Percentiles rank a stretch among this genome's conserved stretches.
Conservation (phyloP, 2,113 vertebrate genomes). For the Microcebus lehilahytsara region DNA sequence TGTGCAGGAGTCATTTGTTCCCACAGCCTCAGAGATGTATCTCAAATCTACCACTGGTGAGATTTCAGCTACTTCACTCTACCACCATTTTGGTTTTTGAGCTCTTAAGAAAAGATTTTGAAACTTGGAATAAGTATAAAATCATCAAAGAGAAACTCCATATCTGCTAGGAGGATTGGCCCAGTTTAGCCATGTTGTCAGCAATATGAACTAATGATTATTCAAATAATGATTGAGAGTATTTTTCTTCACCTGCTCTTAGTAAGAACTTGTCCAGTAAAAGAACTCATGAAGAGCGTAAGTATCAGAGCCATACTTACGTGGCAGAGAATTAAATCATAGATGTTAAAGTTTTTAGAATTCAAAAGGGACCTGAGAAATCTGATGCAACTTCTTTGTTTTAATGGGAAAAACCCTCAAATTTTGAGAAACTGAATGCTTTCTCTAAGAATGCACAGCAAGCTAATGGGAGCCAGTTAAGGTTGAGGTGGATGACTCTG, state of each 20-base stretch:
- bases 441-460: background rate
- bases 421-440: background rate
- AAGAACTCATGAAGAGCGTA: background rate
- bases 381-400: background rate
- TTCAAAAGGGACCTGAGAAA: background rate
- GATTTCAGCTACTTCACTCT: background rate
- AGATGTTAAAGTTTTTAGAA: background rate
- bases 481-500: background rate
- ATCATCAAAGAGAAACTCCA: background rate
- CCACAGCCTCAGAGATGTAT: background rate
- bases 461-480: background rate
- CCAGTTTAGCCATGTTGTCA: background rate
- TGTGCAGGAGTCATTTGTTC: background rate
- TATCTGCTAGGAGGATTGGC: background rate
- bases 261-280: background rate
- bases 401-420: background rate
- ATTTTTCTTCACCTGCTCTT: background rate
- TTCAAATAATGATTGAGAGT: background rate
- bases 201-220: background rate
- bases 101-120: background rate
- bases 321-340: background rate
- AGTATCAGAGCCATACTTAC: background rate
- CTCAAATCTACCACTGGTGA: background rate
- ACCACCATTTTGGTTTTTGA: background rate
- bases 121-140: background rate